These are phyloP conservation scores for Psilanteris sp. DNA, from an alignment of 1,140 invertebrate species.

Conservation along the genomic window DNA sequence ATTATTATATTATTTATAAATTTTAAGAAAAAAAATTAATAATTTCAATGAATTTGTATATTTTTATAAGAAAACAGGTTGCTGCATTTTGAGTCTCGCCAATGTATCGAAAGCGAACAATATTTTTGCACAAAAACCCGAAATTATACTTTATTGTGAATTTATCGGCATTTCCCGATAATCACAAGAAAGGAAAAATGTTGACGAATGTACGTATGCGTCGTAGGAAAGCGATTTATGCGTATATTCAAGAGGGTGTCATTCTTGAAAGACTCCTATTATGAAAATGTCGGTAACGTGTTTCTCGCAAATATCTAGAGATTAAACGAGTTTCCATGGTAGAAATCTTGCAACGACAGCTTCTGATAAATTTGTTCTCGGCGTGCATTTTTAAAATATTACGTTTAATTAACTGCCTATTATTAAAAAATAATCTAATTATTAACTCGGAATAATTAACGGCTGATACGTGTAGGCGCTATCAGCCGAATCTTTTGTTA, in stretches of 20 bases:
- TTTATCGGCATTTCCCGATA: conserved; percentile 51
- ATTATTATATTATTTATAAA: no score
- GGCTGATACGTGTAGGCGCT: no score
- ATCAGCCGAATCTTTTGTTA: no score
- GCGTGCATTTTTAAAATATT: conserved; percentile 27
- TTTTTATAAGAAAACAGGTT: no score
- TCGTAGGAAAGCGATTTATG: conserved; percentile 59
- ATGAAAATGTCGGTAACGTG: conserved; percentile 62
- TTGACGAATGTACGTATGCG: conserved; percentile 47
- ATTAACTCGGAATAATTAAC: no score
- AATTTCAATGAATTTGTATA: no score
- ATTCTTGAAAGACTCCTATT: conserved; percentile 60
- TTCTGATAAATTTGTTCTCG: conserved; percentile 56
- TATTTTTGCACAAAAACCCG: conserved; percentile 42
- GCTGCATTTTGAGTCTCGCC: no score
- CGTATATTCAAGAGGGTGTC: conserved; percentile 64
- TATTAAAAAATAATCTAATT: no score
- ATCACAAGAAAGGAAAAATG: conserved; percentile 38
- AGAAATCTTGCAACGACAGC: conserved; percentile 50
- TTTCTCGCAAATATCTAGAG: conserved; percentile 57
- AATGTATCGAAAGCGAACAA: conserved; percentile 9
- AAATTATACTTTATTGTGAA: conserved; percentile 54
- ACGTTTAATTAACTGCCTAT: conserved; percentile 38
- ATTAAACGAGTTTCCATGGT: conserved; percentile 59
- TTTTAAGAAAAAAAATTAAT: no score